Conservation (phyloP, 2,797 vertebrate genomes). For the Propithecus perrieri region DNA sequence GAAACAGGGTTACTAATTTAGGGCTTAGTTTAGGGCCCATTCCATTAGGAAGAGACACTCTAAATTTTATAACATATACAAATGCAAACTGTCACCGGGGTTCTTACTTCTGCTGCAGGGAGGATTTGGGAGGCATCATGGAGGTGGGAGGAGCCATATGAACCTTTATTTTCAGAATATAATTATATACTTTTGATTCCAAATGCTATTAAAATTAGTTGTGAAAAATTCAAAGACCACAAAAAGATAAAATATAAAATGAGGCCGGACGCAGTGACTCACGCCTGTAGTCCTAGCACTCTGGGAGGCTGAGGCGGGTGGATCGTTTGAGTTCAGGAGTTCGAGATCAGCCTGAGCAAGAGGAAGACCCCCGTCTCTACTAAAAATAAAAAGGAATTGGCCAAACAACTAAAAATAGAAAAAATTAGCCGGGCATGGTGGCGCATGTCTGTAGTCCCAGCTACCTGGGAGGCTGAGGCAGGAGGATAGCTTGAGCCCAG, state of each 20-base stretch:
- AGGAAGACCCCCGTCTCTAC: too few species aligned
- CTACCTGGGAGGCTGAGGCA: too few species aligned
- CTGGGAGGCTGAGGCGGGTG: too few species aligned
- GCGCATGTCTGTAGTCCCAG: too few species aligned
- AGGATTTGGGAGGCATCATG: not conserved
- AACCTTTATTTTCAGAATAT: slow-evolving; percentile 6
- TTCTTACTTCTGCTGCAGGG: not conserved
- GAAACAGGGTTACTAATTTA: not conserved
- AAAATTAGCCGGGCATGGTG: too few species aligned
- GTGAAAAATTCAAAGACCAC: slow-evolving; percentile 14
- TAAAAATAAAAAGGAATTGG: too few species aligned
- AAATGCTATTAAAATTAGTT: not conserved
- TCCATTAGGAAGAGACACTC: not conserved
- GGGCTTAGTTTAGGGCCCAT: not conserved
- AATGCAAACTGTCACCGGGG: not conserved
- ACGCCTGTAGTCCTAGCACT: too few species aligned
- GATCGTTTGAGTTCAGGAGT: too few species aligned
- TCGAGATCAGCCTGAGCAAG: too few species aligned
- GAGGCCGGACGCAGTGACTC: not conserved
- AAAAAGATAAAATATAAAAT: not conserved
- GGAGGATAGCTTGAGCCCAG: too few species aligned
- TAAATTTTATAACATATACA: not conserved
- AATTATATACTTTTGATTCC: not conserved
- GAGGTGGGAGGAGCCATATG: not conserved
- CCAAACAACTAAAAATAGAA: too few species aligned